phyloP scores from a whole-genome alignment of 2,113 vertebrate species.

The Solea senegalensis region DNA sequence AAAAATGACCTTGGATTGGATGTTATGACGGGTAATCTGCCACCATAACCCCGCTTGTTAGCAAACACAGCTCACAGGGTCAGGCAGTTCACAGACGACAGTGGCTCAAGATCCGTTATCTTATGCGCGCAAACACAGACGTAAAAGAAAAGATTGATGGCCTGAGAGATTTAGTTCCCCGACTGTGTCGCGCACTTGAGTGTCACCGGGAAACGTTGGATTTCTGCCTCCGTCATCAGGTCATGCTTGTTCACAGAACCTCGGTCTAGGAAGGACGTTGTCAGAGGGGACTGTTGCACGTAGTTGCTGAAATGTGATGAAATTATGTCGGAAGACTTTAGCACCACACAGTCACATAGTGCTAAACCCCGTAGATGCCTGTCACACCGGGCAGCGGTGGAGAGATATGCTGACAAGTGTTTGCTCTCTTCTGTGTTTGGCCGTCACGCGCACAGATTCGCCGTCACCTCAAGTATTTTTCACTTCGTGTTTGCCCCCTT shows the following conservation, averaged over 20 bases:
- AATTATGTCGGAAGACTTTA: slow-evolving; percentile 72
- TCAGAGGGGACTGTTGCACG: slow-evolving; percentile 42
- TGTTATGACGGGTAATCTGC: slow-evolving; percentile 18
- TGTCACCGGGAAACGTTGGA: slow-evolving; percentile 44
- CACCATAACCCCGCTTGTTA: slow-evolving; percentile 43
- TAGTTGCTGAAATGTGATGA: slow-evolving; percentile 73
- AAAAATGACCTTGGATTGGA: slow-evolving; percentile 9
- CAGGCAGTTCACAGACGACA: slow-evolving; percentile 37
- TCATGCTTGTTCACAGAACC: slow-evolving; percentile 21
- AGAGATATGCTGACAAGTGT: slow-evolving; percentile 49
- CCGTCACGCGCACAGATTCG: slow-evolving; percentile 18
- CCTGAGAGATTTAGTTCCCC: neutral
- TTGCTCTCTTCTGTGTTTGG: slow-evolving; percentile 36
- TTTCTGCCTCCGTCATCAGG: slow-evolving; percentile 21
- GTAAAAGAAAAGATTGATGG: slow-evolving; percentile 21
- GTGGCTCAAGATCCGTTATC: slow-evolving; percentile 21
- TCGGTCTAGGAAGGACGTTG: slow-evolving; percentile 25
- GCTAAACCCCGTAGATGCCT: slow-evolving; percentile 52
- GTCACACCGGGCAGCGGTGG: slow-evolving; percentile 36
- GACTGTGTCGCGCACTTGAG: slow-evolving; percentile 22
- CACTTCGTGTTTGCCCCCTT: slow-evolving; percentile 10
- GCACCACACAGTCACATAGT: slow-evolving; percentile 69
- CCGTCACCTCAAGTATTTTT: neutral
- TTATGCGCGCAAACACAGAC: slow-evolving; percentile 12
- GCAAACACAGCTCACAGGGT: slow-evolving; percentile 41